These are phyloP conservation scores for Sigmodon hispidus DNA, from an alignment of 2,113 vertebrate genomes.

Conservation along the genomic window DNA sequence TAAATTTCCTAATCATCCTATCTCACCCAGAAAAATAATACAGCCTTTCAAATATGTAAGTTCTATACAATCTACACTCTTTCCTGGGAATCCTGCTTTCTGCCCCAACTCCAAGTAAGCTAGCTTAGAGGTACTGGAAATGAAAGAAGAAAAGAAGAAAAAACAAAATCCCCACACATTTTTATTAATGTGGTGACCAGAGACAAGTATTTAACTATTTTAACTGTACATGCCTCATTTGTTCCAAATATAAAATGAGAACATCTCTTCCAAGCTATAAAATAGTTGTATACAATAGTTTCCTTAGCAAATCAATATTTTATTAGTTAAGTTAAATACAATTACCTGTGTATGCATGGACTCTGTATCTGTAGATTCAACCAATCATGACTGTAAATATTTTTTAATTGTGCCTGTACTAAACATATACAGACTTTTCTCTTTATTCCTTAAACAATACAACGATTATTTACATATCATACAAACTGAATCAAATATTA, in stretches of 20 bases:
- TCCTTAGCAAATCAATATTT: background rate
- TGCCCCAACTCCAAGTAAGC: background rate
- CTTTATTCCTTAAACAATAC: background rate
- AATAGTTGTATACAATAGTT: background rate
- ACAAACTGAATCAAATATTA: background rate
- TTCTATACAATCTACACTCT: background rate
- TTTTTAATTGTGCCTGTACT: background rate
- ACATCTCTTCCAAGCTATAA: background rate
- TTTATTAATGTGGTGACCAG: background rate
- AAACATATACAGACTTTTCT: background rate
- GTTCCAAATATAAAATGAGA: background rate
- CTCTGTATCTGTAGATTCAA: background rate
- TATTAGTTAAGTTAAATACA: background rate
- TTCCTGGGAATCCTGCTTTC: background rate
- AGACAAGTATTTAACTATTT: background rate
- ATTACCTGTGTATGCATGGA: background rate
- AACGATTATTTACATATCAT: background rate
- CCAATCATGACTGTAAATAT: background rate
- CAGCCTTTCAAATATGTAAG: background rate
- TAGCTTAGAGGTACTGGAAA: background rate
- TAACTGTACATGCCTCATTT: background rate
- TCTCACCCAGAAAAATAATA: background rate
- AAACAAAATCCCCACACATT: background rate
- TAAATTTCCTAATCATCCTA: background rate
- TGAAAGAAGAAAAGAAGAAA: background rate